Evolutionary conservation across 2,888 invertebrate species (phyloP).

Genomic region (Isotomurus palustris): DNA sequence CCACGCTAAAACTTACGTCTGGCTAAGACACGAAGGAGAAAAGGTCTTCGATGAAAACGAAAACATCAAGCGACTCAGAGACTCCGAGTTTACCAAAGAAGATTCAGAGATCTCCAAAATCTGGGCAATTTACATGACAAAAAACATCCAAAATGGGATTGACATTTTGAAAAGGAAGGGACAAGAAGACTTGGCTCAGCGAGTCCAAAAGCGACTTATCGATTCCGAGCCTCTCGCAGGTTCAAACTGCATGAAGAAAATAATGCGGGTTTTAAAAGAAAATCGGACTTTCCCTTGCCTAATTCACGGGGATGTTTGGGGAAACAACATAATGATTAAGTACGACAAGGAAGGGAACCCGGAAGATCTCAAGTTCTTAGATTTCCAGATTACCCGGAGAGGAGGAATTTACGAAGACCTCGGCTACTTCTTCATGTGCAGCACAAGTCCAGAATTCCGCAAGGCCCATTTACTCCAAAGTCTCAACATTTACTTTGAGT

Average conservation of each 20-base stretch:
- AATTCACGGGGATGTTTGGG: constrained; percentile 40
- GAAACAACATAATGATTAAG: constrained; percentile 38
- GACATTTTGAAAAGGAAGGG: not conserved
- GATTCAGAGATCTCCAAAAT: not conserved
- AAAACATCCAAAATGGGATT: too few relatives aligned
- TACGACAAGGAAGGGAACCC: constrained; percentile 19
- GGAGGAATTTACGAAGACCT: constrained; percentile 38
- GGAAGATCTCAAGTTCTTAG: constrained; percentile 28
- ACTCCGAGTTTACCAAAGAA: not conserved
- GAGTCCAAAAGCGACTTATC: constrained; percentile 1
- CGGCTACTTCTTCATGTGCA: constrained; percentile 33
- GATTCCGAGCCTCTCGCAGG: not conserved
- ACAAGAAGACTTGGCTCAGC: not conserved
- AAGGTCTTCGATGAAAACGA: constrained; percentile 15
- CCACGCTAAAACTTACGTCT: constrained; percentile 25
- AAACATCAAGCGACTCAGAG: not conserved
- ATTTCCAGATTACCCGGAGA: constrained; percentile 36
- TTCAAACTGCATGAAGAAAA: too few relatives aligned
- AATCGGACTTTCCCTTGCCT: constrained; percentile 25
- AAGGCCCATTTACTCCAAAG: constrained; percentile 22
- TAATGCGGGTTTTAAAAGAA: not conserved
- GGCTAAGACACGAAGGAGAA: constrained; percentile 16
- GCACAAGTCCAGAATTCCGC: constrained; percentile 36
- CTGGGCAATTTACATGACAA: not conserved
- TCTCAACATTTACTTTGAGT: constrained; percentile 28